Conservation (phyloP, 2,797 vertebrate genomes). For the Delichon dasypus region DNA sequence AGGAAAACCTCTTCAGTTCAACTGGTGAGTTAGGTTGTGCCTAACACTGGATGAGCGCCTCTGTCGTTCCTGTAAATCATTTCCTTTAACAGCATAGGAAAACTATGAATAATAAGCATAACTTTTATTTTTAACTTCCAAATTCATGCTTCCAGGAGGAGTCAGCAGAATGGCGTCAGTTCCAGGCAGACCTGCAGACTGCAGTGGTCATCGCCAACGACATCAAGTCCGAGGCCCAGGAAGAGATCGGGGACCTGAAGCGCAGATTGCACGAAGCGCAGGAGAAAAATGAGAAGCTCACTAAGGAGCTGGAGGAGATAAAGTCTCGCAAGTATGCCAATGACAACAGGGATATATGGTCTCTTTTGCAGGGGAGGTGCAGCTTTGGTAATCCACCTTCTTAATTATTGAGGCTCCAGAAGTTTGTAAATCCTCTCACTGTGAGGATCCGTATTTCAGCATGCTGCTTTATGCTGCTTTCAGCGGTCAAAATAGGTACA, state of each 20-base stretch:
- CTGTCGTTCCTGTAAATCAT: neutral
- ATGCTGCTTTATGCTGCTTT: neutral
- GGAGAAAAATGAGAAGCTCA: constrained; percentile 93
- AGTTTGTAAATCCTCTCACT: neutral
- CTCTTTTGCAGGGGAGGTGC: no score
- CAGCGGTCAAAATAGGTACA: neutral
- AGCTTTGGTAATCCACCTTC: neutral
- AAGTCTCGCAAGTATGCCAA: constrained; percentile 92
- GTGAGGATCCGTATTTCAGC: neutral
- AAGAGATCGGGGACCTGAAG: constrained; percentile 94
- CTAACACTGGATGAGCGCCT: neutral
- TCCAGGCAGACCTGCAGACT: constrained; percentile 95
- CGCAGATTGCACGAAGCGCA: constrained; percentile 88
- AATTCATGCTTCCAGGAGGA: constrained; percentile 82
- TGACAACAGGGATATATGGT: neutral
- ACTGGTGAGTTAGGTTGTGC: neutral
- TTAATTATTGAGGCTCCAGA: neutral
- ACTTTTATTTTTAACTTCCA: neutral
- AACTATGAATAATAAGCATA: neutral
- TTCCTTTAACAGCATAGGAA: neutral
- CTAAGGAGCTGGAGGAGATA: constrained; percentile 92
- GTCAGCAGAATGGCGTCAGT: constrained; percentile 96
- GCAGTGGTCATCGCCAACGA: constrained; percentile 97
- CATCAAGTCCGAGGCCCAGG: constrained; percentile 95
- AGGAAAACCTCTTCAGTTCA: neutral